Evolutionary conservation across 2,797 vertebrate species (phyloP).

Genomic region (Naso thynnoides): DNA sequence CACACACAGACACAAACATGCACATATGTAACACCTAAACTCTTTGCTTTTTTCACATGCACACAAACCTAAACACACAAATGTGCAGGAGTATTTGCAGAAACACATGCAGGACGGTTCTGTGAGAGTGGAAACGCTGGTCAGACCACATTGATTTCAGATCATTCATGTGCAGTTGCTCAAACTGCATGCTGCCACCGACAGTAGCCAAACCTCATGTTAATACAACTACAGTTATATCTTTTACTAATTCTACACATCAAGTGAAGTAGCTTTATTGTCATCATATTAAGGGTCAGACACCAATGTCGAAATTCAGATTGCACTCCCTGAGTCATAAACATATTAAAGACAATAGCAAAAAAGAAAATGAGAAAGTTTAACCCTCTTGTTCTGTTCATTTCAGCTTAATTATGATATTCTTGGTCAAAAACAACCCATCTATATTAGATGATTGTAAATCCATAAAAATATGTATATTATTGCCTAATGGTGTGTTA

Average conservation of each 20-base stretch:
- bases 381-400: too few relatives aligned
- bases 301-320: too few relatives aligned
- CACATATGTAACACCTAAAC: background rate
- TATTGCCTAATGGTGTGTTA: too few relatives aligned
- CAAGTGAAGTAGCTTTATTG: too few relatives aligned
- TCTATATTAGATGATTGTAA: too few relatives aligned
- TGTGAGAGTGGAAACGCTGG: background rate
- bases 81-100: background rate
- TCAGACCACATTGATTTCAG: constrained; percentile 7
- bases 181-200: constrained; percentile 2
- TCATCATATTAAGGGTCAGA: too few relatives aligned
- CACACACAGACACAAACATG: background rate
- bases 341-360: too few relatives aligned
- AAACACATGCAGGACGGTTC: background rate
- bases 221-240: background rate
- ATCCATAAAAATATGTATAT: too few relatives aligned
- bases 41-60: background rate
- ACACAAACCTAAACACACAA: background rate
- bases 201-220: background rate
- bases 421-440: too few relatives aligned
- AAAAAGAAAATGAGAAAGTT: too few relatives aligned
- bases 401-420: too few relatives aligned
- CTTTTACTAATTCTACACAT: background rate
- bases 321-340: too few relatives aligned
- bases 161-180: background rate